Evolutionary conservation across 2,888 invertebrate genomes (phyloP).

Genomic region (Drosophila meridiana): DNA sequence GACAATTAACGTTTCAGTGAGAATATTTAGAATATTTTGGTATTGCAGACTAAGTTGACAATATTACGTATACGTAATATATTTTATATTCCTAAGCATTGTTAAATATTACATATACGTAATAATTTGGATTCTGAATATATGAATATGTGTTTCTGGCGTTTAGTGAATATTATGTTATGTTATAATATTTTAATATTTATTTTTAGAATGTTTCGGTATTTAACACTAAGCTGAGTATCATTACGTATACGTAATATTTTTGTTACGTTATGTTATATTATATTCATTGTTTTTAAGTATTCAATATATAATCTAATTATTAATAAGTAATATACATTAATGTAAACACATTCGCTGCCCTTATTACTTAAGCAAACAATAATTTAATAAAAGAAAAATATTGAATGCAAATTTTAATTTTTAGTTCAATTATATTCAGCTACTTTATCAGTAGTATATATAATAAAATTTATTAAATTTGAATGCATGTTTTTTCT

Average conservation of each 20-base stretch:
- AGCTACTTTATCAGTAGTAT: not conserved
- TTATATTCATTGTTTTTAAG: too few relatives aligned
- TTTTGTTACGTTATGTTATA: too few relatives aligned
- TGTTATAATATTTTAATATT: not conserved
- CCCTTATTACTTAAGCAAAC: not conserved
- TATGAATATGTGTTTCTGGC: not conserved
- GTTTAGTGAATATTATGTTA: not conserved
- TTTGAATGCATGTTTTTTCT: not conserved
- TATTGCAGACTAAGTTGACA: not conserved
- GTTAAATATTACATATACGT: not conserved
- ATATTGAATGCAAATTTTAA: not conserved
- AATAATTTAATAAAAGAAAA: not conserved
- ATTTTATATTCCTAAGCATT: too few relatives aligned
- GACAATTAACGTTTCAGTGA: not conserved
- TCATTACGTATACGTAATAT: too few relatives aligned
- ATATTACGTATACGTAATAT: not conserved
- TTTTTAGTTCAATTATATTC: not conserved
- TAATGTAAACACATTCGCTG: not conserved
- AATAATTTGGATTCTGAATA: not conserved
- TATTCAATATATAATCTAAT: too few relatives aligned
- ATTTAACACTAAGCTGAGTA: not conserved
- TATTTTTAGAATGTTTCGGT: not conserved
- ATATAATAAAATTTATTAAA: not conserved
- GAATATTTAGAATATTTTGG: not conserved
- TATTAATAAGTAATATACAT: not conserved